Percentiles rank a stretch among this genome's conserved stretches.
phyloP scores from a whole-genome alignment of 2,888 invertebrate genomes.

The Polietes domitor region DNA sequence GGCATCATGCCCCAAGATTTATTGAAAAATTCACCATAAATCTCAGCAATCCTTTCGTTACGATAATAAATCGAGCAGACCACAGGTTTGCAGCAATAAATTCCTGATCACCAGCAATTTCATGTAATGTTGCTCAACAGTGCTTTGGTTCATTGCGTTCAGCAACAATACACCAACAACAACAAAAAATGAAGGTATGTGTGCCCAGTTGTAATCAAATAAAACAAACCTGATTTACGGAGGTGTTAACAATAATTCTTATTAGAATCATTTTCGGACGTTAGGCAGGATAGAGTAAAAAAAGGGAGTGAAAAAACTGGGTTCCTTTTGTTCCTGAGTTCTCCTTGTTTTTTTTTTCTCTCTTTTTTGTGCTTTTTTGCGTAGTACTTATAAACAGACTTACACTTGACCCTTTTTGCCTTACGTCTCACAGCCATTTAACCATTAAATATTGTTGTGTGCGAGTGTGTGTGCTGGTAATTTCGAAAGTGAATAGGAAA shows the following conservation, averaged over 20 bases:
- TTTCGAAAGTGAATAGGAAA: conserved; percentile 55
- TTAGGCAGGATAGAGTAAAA: too few species aligned
- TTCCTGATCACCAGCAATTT: conserved; percentile 31
- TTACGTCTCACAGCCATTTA: conserved; percentile 46
- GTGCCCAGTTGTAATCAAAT: conserved; percentile 38
- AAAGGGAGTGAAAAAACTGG: too few species aligned
- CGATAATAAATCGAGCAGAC: conserved; percentile 27
- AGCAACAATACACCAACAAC: neutral
- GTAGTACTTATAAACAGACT: neutral
- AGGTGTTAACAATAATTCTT: conserved; percentile 57
- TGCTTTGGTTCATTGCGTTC: neutral
- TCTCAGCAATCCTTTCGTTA: conserved; percentile 26
- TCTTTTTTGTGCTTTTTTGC: neutral
- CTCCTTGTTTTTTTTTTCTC: too few species aligned
- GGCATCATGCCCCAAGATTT: conserved; percentile 13
- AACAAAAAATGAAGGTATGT: neutral
- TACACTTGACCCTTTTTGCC: conserved; percentile 52
- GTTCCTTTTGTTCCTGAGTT: neutral
- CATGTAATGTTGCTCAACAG: conserved; percentile 4
- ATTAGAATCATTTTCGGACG: conserved; percentile 29
- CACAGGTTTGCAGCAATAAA: conserved; percentile 36
- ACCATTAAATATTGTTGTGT: conserved; percentile 52
- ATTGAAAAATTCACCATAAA: conserved; percentile 21
- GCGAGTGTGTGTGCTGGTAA: conserved; percentile 25
- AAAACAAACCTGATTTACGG: conserved; percentile 44